Evolutionary conservation across 2,113 vertebrate genomes (phyloP).

Genomic region (Heterocephalus glaber): DNA sequence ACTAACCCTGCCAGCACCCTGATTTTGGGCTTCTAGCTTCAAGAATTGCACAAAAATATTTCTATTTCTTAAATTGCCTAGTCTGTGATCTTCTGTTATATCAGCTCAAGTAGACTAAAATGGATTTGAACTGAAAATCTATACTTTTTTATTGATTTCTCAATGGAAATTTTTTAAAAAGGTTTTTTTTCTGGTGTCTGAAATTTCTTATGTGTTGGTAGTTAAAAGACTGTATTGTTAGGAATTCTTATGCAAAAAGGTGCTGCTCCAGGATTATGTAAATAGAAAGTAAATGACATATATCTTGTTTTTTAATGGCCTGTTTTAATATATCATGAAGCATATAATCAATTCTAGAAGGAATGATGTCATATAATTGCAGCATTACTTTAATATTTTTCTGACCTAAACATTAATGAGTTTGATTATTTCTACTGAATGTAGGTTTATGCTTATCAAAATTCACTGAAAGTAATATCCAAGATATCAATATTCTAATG

Average conservation of each 20-base stretch:
- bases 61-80: background rate
- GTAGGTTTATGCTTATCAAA: background rate
- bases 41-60: background rate
- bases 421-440: background rate
- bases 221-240: background rate
- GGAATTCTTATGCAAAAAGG: background rate
- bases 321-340: background rate
- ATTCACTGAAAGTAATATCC: constrained; percentile 5
- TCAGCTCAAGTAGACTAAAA: background rate
- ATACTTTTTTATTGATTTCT: constrained; percentile 1
- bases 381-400: background rate
- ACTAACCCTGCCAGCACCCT: background rate
- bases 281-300: background rate
- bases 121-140: background rate
- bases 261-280: background rate
- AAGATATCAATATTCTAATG: background rate
- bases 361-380: background rate
- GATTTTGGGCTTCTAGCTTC: background rate
- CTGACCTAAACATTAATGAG: background rate
- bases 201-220: background rate
- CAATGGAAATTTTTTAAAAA: background rate
- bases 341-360: background rate
- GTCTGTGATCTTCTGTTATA: background rate
- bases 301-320: background rate
- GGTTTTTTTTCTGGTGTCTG: background rate